Conservation (phyloP, 2,797 vertebrate species). For the Microhierax caerulescens region DNA sequence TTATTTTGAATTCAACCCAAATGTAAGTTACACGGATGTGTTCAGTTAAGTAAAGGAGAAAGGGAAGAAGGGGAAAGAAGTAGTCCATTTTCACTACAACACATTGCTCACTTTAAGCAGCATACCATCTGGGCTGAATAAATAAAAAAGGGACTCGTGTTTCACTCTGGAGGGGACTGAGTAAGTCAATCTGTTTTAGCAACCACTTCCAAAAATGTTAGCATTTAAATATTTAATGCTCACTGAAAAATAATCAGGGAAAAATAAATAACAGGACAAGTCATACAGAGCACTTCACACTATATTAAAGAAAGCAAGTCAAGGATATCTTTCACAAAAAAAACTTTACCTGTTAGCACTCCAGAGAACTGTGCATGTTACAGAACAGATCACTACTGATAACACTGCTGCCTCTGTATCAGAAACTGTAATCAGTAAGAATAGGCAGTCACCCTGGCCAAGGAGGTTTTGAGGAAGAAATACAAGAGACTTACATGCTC, state of each 20-base stretch:
- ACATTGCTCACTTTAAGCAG: slow-evolving; percentile 69
- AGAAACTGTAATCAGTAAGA: neutral
- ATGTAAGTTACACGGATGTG: neutral
- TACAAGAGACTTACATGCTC: neutral
- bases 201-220: slow-evolving; percentile 18
- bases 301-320: neutral
- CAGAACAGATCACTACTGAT: neutral
- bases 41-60: slow-evolving; percentile 46
- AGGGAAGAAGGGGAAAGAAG: slow-evolving; percentile 13
- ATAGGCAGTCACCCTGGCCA: neutral
- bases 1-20: slow-evolving; percentile 58
- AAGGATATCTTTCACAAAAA: neutral
- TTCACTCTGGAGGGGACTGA: neutral
- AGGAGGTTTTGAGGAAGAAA: neutral
- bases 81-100: slow-evolving; percentile 50
- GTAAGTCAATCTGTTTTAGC: slow-evolving; percentile 1
- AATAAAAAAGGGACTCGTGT: neutral
- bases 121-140: slow-evolving; percentile 57
- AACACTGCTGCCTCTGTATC: neutral
- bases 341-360: neutral
- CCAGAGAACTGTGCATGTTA: neutral
- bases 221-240: slow-evolving; percentile 39
- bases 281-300: neutral
- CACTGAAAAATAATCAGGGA: neutral
- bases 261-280: neutral